Percentiles rank a stretch among this genome's conserved stretches.
Conservation (phyloP, 2,113 vertebrate species). For the Pseudolaguvia tuberculata region DNA sequence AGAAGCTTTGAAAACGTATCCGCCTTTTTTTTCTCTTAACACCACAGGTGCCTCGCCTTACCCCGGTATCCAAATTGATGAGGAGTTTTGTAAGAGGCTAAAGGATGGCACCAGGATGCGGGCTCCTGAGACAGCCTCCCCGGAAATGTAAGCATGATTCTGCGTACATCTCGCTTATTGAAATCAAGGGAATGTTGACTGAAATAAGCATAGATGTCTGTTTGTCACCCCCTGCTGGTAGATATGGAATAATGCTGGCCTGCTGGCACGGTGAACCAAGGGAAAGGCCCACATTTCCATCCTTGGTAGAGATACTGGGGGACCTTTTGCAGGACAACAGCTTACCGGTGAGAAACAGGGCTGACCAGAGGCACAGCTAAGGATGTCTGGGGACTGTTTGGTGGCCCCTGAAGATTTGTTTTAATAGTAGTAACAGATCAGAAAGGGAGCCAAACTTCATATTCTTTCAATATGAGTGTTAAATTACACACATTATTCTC, state of each 20-base stretch:
- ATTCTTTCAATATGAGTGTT: too few relatives aligned
- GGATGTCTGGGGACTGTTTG: too few relatives aligned
- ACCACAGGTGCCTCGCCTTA: constrained; percentile 89
- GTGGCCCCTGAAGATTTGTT: too few relatives aligned
- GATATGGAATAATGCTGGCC: constrained; percentile 92
- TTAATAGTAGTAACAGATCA: too few relatives aligned
- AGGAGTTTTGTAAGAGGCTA: constrained; percentile 90
- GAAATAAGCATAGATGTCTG: constrained; percentile 22
- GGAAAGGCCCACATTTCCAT: constrained; percentile 84
- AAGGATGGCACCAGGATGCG: constrained; percentile 94
- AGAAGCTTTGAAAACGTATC: not conserved
- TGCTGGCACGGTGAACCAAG: constrained; percentile 94
- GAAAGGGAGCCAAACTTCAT: too few relatives aligned
- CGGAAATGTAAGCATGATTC: constrained; percentile 80
- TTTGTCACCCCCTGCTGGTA: constrained; percentile 64
- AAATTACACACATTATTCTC: too few relatives aligned
- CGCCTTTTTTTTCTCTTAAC: not conserved
- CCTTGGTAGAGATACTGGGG: constrained; percentile 88
- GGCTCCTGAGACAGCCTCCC: constrained; percentile 87
- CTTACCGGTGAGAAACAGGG: constrained; percentile 71
- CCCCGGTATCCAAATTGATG: constrained; percentile 94
- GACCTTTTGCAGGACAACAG: constrained; percentile 86
- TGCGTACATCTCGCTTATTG: too few relatives aligned
- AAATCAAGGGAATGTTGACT: too few relatives aligned
- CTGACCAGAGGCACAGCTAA: not conserved